Evolutionary conservation across 2,113 vertebrate species (phyloP).

Genomic region (Numida meleagris): DNA sequence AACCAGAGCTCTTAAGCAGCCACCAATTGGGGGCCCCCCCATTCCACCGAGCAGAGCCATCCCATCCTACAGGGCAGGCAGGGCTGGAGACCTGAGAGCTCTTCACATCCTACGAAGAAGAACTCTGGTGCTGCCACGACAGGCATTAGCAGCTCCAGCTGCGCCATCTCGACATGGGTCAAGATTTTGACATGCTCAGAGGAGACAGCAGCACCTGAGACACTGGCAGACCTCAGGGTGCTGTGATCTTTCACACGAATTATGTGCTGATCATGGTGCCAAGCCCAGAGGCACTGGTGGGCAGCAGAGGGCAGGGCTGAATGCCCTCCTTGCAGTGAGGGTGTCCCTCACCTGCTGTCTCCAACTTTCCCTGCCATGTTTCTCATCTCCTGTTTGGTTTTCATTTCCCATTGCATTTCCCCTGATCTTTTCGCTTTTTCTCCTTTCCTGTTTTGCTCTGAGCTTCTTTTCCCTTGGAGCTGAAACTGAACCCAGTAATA

Average conservation of each 20-base stretch:
- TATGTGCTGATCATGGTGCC: not conserved
- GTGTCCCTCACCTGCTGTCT: not conserved
- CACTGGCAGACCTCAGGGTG: not conserved
- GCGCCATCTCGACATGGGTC: not conserved
- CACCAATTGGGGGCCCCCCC: not conserved
- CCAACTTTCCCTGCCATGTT: not conserved
- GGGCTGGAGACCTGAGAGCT: not conserved
- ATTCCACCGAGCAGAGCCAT: not conserved
- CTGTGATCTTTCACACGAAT: not conserved
- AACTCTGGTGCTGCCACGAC: rapidly evolving
- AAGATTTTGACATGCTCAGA: not conserved
- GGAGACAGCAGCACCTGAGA: not conserved
- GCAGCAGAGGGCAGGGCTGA: not conserved
- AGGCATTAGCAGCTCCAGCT: not conserved
- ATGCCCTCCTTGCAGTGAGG: not conserved
- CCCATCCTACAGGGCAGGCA: not conserved
- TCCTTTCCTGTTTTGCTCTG: not conserved
- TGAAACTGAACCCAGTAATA: not conserved
- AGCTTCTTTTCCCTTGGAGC: not conserved
- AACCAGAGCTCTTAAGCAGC: not conserved
- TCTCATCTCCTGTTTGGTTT: not conserved
- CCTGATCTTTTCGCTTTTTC: not conserved
- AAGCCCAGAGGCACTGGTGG: not conserved
- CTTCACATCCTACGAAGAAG: not conserved
- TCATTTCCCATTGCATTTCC: not conserved